Evolutionary conservation across 64 coral and sea anemone genomes (phyloP).

Genomic region (Stichodactyla helianthus): DNA sequence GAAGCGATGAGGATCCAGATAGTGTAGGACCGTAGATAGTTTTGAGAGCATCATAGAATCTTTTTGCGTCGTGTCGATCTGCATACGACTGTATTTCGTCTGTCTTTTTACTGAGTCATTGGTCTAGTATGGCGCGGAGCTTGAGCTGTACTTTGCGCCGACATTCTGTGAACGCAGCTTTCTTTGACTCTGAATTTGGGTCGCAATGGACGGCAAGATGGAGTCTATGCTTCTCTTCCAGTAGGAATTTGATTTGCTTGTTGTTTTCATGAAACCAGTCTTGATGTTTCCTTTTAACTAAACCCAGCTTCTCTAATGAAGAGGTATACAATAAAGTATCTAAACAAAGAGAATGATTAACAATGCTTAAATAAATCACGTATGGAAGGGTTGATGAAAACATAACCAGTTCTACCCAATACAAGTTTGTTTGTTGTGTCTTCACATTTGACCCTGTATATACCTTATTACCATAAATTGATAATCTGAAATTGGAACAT

Average conservation of each 20-base stretch:
- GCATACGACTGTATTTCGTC: slow-evolving; percentile 41
- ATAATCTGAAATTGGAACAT: too few species aligned
- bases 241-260: slow-evolving; percentile 29
- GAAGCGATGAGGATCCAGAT: slow-evolving; percentile 21
- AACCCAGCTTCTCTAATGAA: slow-evolving; percentile 46
- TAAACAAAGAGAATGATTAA: too few species aligned
- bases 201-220: slow-evolving; percentile 29
- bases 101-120: slow-evolving; percentile 39
- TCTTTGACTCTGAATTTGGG: slow-evolving; percentile 40
- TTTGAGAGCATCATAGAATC: slow-evolving; percentile 4
- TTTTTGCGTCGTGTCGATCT: slow-evolving; percentile 24
- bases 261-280: slow-evolving; percentile 48
- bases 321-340: too few species aligned
- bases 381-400: too few species aligned
- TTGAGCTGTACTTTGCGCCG: slow-evolving; percentile 29
- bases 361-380: too few species aligned
- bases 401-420: too few species aligned
- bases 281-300: slow-evolving; percentile 34
- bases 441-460: too few species aligned
- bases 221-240: slow-evolving; percentile 45
- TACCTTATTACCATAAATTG: too few species aligned
- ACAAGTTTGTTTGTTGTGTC: too few species aligned
- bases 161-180: slow-evolving; percentile 41
- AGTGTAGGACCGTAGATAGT: slow-evolving; percentile 19
- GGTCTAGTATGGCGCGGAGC: slow-evolving; percentile 24